Evolutionary conservation across 1,140 invertebrate species (phyloP).

Genomic region (Aphis gossypii): DNA sequence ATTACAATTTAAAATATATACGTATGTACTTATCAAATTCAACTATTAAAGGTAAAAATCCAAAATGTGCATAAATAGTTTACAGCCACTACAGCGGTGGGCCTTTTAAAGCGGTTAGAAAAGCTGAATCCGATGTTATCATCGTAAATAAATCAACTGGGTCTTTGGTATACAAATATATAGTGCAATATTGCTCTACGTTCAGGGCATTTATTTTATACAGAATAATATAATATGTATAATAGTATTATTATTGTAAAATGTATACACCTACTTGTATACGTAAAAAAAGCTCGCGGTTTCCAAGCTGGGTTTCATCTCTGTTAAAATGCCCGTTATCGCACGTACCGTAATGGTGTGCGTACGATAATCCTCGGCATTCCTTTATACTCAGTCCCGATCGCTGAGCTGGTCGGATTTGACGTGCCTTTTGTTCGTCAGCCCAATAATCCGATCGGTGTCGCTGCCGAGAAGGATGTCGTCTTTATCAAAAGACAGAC

Average conservation of each 20-base stretch:
- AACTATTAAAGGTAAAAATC: no score
- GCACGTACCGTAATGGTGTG: neutral
- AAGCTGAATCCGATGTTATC: no score
- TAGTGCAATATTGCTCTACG: no score
- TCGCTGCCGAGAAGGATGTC: neutral
- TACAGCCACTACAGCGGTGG: no score
- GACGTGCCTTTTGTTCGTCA: slow-evolving; percentile 36
- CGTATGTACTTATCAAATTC: no score
- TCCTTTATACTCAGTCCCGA: neutral
- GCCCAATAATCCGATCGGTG: slow-evolving; percentile 42
- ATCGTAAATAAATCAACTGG: no score
- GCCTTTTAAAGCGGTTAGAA: no score
- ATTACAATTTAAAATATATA: no score
- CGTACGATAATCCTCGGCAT: neutral
- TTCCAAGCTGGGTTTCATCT: neutral
- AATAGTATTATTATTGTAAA: neutral
- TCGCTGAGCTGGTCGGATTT: slow-evolving; percentile 29
- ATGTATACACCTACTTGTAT: neutral
- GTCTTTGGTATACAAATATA: no score
- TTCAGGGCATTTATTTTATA: neutral
- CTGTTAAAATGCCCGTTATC: slow-evolving; percentile 32
- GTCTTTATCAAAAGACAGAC: slow-evolving; percentile 15
- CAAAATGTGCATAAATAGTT: no score
- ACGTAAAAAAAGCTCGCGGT: neutral
- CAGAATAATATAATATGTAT: neutral